phyloP scores from a whole-genome alignment of 2,113 vertebrate species.

The Heliornis fulica region DNA sequence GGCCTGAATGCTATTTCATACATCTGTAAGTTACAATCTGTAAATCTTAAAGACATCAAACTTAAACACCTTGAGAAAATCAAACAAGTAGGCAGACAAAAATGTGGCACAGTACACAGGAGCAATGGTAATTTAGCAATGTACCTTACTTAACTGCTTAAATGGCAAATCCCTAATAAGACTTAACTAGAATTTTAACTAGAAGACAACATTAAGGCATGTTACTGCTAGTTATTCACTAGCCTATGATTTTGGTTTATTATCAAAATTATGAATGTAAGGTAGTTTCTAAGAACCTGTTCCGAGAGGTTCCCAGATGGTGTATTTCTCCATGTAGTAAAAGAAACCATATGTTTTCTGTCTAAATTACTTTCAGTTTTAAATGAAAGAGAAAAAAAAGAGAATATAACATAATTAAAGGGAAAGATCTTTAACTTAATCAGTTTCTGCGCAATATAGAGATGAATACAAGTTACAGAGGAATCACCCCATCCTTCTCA shows the following conservation, averaged over 20 bases:
- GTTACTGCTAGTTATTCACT: background rate
- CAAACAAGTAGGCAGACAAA: background rate
- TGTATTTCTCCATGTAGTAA: background rate
- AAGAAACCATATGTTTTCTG: slow-evolving; percentile 7
- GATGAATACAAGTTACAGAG: background rate
- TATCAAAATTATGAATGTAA: background rate
- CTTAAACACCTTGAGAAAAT: background rate
- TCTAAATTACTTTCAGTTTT: background rate
- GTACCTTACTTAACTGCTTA: background rate
- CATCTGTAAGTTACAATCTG: background rate
- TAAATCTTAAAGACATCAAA: background rate
- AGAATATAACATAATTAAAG: background rate
- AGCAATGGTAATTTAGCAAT: background rate
- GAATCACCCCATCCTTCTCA: background rate
- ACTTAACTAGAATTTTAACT: background rate
- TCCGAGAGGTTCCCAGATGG: slow-evolving; percentile 10
- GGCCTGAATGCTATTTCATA: background rate
- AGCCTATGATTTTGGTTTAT: background rate
- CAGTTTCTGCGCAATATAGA: background rate
- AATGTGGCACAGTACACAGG: background rate
- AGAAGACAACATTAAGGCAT: background rate
- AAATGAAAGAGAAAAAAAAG: background rate
- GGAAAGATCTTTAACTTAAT: background rate
- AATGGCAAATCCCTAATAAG: background rate
- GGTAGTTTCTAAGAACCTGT: background rate